Conservation (phyloP, 1,140 invertebrate species). For the Drosophila takahashii region DNA sequence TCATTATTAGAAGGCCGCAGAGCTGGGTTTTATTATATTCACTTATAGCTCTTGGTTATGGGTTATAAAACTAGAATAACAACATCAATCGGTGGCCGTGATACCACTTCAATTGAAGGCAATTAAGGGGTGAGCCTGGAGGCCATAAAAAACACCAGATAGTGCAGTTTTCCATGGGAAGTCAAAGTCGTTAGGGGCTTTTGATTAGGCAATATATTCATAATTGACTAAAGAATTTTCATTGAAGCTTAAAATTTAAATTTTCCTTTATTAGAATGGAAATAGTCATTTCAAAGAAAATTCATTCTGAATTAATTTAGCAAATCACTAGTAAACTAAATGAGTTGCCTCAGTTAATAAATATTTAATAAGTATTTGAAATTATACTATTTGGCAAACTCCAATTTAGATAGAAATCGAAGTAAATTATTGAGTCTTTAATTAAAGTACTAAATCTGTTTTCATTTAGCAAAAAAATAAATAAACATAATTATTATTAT, state of each 20-base stretch:
- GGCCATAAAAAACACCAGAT: constrained; percentile 19
- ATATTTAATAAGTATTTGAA: too few relatives aligned
- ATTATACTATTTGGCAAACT: neutral
- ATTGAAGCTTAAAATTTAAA: neutral
- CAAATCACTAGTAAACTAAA: too few relatives aligned
- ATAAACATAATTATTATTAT: neutral
- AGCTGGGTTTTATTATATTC: constrained; percentile 32
- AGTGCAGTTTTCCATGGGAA: neutral
- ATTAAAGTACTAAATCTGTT: neutral
- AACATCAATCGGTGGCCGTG: constrained; percentile 32
- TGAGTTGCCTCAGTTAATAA: too few relatives aligned
- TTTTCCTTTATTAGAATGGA: too few relatives aligned
- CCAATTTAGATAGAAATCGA: neutral
- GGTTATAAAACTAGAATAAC: constrained; percentile 46
- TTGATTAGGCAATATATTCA: neutral
- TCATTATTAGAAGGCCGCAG: constrained; percentile 2
- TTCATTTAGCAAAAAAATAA: neutral
- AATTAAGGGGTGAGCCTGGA: constrained; percentile 13
- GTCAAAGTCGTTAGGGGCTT: neutral
- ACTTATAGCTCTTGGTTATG: constrained; percentile 29
- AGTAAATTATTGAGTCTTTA: neutral
- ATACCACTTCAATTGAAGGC: constrained; percentile 30
- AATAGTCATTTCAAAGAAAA: too few relatives aligned
- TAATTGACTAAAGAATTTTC: neutral
- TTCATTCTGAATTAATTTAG: too few relatives aligned